Base-by-base conservation (phyloP, 2,888 invertebrate genomes). In the Lithophane semibrunnea region DNA sequence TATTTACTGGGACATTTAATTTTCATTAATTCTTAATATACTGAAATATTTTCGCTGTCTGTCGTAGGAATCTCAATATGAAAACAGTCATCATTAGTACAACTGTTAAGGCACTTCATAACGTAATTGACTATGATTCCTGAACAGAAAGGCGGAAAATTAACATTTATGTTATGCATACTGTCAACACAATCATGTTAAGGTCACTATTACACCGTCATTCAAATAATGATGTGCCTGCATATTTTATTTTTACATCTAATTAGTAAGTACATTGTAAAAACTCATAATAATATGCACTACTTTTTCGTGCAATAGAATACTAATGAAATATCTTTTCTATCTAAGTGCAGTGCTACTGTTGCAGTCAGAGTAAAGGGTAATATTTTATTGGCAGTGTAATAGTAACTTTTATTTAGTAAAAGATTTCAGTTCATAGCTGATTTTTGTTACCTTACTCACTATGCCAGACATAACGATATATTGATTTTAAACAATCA, bases 31-130 rank as follows among this genome's bases (percentile, higher is more conserved):
- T 69, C 60, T 37, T 78, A 37, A 37, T 37, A 37, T 2, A 68
- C 16, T 67, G 65, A 64, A 60, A 68, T 60, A 70, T 66, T 76
- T 74, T 79, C 54, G 74, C 68, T 73, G 87, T 69, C 73, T 70
- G 42, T 73, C 16, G 21, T 67, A 77, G 64, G 65, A 77, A 77
- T 71, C 56, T 79, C 47, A 68, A 77, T 58, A 52, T 73, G 61
- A 56, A 64, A 83, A 78, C 75, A 79, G 66, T 75, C 29, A 54
- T 18, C n/a, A 70, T 73, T 66, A 61, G 24, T 61, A 73, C 75
- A 82, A 75, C 86, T 82, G 75, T 65, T 88, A 90, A 91, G 91
- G 91, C 91, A 91, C 91, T 88, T 86, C 68, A 82, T 71, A 65
- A 82, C 18, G 68, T 84, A 88, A 88, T 89, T 88, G 86, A 87